These are phyloP conservation scores for Brachirus orientalis DNA, from an alignment of 2,113 vertebrate species.

Conservation along the genomic window DNA sequence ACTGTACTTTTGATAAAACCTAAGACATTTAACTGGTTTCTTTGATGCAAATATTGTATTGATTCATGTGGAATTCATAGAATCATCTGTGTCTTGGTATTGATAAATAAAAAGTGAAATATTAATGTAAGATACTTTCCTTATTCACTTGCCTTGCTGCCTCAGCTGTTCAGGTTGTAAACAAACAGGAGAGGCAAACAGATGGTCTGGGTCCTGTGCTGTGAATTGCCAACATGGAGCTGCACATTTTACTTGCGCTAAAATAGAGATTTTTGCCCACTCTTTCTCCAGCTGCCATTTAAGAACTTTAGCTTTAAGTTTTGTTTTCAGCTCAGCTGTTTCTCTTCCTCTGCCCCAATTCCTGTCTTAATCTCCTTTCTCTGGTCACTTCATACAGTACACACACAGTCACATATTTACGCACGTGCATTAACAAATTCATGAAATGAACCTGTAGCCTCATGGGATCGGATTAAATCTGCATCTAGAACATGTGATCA, in stretches of 20 bases:
- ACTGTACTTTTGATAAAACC: too few relatives aligned
- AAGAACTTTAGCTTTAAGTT: background rate
- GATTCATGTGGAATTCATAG: too few relatives aligned
- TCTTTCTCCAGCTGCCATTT: too few relatives aligned
- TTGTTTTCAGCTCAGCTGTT: background rate
- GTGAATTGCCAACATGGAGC: background rate
- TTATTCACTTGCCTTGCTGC: background rate
- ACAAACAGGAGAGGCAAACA: background rate
- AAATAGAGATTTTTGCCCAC: background rate
- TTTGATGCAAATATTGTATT: too few relatives aligned
- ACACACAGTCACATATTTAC: conserved; percentile 29
- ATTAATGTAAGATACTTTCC: too few relatives aligned
- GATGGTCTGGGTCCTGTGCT: conserved; percentile 2
- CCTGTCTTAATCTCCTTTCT: too few relatives aligned
- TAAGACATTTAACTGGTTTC: too few relatives aligned
- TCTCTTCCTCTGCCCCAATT: background rate
- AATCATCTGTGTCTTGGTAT: background rate
- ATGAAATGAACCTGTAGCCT: conserved; percentile 39
- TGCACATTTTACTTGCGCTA: background rate
- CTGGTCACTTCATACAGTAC: conserved; percentile 3
- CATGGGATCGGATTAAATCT: conserved; percentile 46
- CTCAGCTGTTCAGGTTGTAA: background rate
- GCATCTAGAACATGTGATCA: conserved; percentile 6
- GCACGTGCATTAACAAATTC: conserved; percentile 7
- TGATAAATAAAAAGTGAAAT: background rate